Evolutionary conservation across 2,797 vertebrate genomes (phyloP), one percentile per base, ranked within the genome.

Genomic region (Anolis apletophallus): DNA sequence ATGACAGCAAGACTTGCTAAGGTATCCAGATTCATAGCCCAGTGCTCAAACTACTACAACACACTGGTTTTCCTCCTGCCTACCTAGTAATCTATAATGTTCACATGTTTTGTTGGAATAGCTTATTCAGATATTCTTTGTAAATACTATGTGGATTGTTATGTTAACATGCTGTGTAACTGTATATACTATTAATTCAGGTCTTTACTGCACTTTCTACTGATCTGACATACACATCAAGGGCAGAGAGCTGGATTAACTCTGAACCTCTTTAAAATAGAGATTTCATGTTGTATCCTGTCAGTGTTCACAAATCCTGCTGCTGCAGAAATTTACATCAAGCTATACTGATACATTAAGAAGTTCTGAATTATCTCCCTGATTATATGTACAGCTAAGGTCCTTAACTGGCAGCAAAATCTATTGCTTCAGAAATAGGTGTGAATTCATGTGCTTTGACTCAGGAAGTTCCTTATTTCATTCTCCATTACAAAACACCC

Each of bases 151-250:
- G 3, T 19, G 57, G 68, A 82, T 5, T 34, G 32, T 57, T 69
- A n/a, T 8, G 46, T 69, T 55, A 68, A 77, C 50, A 68, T 85
- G 64, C 61, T 77, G 61, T 32, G 12, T 85, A 83, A 74, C 29
- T 1, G 5, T 77, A 68, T n/a, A 77, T 17, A 67, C 21, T 10
- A 67, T 54, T 84, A 50, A 76, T 54, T 67, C 59, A 76, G n/a
- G 13, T 40, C 46, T 77, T 52, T 10, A 19, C n/a, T 75, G 29
- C 19, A 82, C 19, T n/a, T 34, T 17, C 50, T 29, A 23, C 36
- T 26, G 74, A n/a, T 46, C 69, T 72, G 69, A 75, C 6, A 16
- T 32, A 67, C 79, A 69, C 54, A 81, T 54, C 57, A 81, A 34
- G 40, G 16, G 64, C 50, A 74, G 6, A 74, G 57, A 50, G 17